Evolutionary conservation across 2,797 vertebrate genomes (phyloP), one percentile per base, ranked within the genome.

Genomic region (Labroides dimidiatus): DNA sequence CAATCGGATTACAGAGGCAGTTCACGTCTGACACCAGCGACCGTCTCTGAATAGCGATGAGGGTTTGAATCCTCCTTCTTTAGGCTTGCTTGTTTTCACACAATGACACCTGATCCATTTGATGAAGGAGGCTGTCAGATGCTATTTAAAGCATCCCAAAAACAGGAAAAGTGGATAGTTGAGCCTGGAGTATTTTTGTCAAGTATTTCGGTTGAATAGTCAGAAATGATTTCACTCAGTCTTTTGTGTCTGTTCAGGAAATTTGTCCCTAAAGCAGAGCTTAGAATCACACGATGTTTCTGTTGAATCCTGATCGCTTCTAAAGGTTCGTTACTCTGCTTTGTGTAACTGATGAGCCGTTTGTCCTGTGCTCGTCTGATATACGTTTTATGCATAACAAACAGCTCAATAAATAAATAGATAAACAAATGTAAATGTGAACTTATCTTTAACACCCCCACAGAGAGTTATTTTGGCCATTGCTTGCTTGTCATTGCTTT

Each of bases 341-440:
- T 23, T 33, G 16, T 53, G 10, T 43, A 43, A 13, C 23, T 43
- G 13, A 19, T 51, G 17, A 37, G 8, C 15, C 20, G 27, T 16
- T 60, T 30, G 20, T 13, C 41, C 12, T 52, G 16, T 30, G 11
- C 41, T 48, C 13, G 6, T 21, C 24, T 20, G 16, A 48, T 24
- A 14, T 48, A 17, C 4, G 36, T 53, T 13, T n/a, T 36, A 39
- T 41, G 39, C 10, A n/a, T 17, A 7, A 69, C n/a, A 30, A 58
- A 42, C 4, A 11, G 23, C 15, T 37, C 4, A n/a, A 64, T 20
- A 17, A 57, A 62, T 42, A 17, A 37, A 36, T 36, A 36, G 1
- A 72, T 48, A 3, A n/a, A 43, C 15, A 37, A 3, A 59, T 47
- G 20, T 45, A 44, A 55, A 54, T 50, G 23, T 56, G 39, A 65